phyloP scores from a whole-genome alignment of 2,888 invertebrate species.

The Drosophila subquinaria region DNA sequence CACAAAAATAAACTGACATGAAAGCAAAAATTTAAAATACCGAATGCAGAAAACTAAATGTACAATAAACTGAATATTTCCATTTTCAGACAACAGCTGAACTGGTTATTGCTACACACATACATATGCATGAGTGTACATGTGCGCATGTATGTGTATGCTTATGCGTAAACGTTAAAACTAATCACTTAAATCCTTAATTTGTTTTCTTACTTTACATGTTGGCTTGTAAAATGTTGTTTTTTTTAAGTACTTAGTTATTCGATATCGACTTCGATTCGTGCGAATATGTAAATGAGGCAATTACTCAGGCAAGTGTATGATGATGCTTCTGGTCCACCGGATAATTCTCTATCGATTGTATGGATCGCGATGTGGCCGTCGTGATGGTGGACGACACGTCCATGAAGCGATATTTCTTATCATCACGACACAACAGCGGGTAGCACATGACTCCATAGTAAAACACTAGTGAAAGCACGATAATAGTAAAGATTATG shows the following conservation, averaged over 20 bases:
- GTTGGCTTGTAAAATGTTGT: not conserved
- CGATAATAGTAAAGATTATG: slow-evolving; percentile 82
- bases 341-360: slow-evolving; percentile 84
- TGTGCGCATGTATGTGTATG: not conserved
- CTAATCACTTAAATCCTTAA: slow-evolving; percentile 19
- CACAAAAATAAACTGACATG: not conserved
- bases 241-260: slow-evolving; percentile 19
- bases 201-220: not conserved
- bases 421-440: slow-evolving; percentile 86
- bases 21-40: slow-evolving; percentile 5
- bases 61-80: slow-evolving; percentile 55
- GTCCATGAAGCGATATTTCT: slow-evolving; percentile 85
- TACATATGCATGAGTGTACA: not conserved
- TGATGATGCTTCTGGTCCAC: slow-evolving; percentile 83
- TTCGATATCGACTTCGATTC: too few relatives aligned
- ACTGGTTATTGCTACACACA: slow-evolving; percentile 45
- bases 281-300: not conserved
- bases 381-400: slow-evolving; percentile 84
- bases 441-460: slow-evolving; percentile 90
- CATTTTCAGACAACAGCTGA: slow-evolving; percentile 27
- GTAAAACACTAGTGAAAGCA: slow-evolving; percentile 86
- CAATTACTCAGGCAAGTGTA: slow-evolving; percentile 58
- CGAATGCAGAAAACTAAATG: slow-evolving; percentile 41
- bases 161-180: slow-evolving; percentile 8
- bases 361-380: slow-evolving; percentile 85